phyloP scores from a whole-genome alignment of 1,140 invertebrate genomes.

The Danaus melanippus region DNA sequence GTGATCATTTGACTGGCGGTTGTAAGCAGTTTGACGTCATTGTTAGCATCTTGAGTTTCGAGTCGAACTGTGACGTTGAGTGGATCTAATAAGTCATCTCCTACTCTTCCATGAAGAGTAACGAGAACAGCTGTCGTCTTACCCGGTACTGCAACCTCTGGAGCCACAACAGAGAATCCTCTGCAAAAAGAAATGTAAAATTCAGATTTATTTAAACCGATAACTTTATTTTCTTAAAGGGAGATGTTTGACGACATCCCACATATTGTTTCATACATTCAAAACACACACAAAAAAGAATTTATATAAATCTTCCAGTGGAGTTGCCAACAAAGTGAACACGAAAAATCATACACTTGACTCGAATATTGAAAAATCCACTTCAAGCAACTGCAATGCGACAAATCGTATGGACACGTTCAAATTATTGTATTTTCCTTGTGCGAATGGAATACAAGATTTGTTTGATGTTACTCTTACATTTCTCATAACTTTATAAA shows the following conservation, averaged over 20 bases:
- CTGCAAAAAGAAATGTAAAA: constrained; percentile 51
- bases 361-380: constrained; percentile 45
- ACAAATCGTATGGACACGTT: constrained; percentile 58
- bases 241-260: too few species aligned
- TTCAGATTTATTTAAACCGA: background rate
- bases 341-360: constrained; percentile 24
- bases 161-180: constrained; percentile 75
- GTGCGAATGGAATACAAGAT: constrained; percentile 44
- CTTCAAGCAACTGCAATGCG: constrained; percentile 43
- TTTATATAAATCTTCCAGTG: too few species aligned
- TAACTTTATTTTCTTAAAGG: too few species aligned
- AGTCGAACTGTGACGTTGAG: constrained; percentile 73
- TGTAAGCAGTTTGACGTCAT: constrained; percentile 60
- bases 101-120: constrained; percentile 71
- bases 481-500: background rate
- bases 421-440: constrained; percentile 57
- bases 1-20: constrained; percentile 64
- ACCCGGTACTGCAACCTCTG: constrained; percentile 75
- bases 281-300: too few species aligned
- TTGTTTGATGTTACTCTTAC: constrained; percentile 38
- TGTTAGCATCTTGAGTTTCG: constrained; percentile 59
- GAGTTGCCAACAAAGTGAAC: constrained; percentile 12
- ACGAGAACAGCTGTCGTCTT: constrained; percentile 75
- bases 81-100: constrained; percentile 59
- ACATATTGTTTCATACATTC: too few species aligned